These are phyloP conservation scores for Cryptoleucopteryx plumbea DNA, from an alignment of 2,113 vertebrate species.

Conservation along the genomic window DNA sequence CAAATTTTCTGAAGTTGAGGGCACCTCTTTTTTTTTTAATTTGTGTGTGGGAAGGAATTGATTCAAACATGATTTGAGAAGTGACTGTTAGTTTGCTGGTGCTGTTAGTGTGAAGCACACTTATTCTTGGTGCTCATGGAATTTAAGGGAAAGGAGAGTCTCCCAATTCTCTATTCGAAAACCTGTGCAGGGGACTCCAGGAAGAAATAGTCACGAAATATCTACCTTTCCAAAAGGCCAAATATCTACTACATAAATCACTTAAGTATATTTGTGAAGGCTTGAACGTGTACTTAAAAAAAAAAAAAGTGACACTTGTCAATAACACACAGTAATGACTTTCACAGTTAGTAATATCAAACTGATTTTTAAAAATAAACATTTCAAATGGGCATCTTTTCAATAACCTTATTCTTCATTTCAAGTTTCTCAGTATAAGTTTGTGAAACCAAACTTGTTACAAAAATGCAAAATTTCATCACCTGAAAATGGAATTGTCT, in stretches of 20 bases:
- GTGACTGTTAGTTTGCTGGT: background rate
- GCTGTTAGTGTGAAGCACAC: background rate
- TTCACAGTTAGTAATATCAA: background rate
- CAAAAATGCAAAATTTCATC: background rate
- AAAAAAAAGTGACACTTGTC: background rate
- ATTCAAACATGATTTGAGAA: background rate
- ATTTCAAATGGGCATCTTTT: background rate
- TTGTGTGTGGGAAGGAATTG: background rate
- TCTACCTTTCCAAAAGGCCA: background rate
- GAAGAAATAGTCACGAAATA: background rate
- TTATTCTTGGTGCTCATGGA: background rate
- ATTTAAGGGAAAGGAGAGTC: background rate
- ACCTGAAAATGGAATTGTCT: background rate
- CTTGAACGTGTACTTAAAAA: background rate
- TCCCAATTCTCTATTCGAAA: background rate
- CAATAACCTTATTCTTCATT: background rate
- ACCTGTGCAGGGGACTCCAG: background rate
- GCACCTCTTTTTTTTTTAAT: background rate
- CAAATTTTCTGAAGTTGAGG: background rate
- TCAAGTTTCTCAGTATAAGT: background rate
- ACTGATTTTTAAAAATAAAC: background rate
- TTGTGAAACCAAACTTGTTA: background rate
- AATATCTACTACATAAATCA: background rate
- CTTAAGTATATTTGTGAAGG: background rate
- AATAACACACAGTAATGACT: background rate